Conservation (phyloP, 2,113 vertebrate genomes). For the Oenanthe melanoleuca region DNA sequence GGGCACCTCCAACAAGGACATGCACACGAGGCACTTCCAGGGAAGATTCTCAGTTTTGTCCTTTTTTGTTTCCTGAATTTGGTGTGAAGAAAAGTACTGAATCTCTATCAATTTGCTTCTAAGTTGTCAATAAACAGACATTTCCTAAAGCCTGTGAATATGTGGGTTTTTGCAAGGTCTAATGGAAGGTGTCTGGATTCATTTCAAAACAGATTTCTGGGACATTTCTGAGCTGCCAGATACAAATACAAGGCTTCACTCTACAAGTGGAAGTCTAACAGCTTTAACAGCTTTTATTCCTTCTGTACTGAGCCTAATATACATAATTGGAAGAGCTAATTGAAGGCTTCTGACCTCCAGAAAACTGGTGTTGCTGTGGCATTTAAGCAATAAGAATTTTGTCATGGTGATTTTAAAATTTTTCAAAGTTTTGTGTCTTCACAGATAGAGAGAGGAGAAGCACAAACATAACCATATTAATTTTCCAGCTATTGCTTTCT, state of each 20-base stretch:
- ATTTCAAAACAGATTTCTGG: background rate
- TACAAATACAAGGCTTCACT: background rate
- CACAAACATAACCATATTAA: background rate
- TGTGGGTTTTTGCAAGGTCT: background rate
- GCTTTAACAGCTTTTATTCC: background rate
- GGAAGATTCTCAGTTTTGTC: background rate
- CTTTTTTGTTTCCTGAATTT: background rate
- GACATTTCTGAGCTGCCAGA: background rate
- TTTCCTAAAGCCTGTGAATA: background rate
- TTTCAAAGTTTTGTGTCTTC: background rate
- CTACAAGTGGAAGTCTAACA: background rate
- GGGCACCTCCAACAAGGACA: background rate
- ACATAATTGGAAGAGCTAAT: background rate
- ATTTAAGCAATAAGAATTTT: background rate
- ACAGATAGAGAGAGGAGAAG: background rate
- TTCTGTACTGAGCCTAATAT: background rate
- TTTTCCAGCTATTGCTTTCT: background rate
- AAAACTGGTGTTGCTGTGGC: background rate
- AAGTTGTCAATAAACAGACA: background rate
- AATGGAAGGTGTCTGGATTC: background rate
- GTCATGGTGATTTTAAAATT: background rate
- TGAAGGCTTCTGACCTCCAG: background rate
- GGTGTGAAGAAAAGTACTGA: background rate
- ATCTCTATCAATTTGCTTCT: background rate
- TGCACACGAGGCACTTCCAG: fast-evolving